A percentile compares a stretch with the other conserved stretches of the same genome.
Evolutionary conservation across 2,888 invertebrate genomes (phyloP).

Genomic region (Xylophagus ater): DNA sequence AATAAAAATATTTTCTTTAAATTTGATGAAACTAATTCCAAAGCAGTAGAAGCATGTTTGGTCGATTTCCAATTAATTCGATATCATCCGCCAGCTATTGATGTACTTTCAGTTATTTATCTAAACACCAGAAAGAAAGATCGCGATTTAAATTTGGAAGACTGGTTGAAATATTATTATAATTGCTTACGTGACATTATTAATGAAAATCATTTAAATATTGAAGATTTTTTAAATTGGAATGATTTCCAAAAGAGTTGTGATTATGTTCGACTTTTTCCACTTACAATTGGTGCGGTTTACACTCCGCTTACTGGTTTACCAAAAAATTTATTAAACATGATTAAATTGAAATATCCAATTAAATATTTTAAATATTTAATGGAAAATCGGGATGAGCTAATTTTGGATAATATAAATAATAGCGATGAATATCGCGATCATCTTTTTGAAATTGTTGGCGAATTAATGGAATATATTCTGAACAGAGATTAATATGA

Average conservation of each 20-base stretch:
- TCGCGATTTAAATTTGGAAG: conserved; percentile 25
- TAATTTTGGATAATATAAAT: conserved; percentile 30
- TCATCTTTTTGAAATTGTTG: conserved; percentile 27
- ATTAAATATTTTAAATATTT: conserved; percentile 35
- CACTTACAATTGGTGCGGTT: conserved; percentile 30
- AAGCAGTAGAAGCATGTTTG: conserved; percentile 36
- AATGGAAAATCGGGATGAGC: conserved; percentile 34
- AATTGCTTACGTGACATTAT: conserved; percentile 36
- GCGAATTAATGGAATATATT: conserved; percentile 30
- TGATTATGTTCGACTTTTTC: conserved; percentile 27
- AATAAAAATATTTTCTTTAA: conserved; percentile 32
- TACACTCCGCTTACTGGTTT: conserved; percentile 36
- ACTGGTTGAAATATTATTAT: conserved; percentile 44
- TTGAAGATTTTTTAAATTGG: conserved; percentile 33
- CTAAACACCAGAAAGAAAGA: conserved; percentile 24
- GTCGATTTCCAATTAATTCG: conserved; percentile 34
- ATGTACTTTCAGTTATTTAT: conserved; percentile 29
- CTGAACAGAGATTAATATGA: too few species aligned
- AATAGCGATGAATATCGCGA: conserved; percentile 30
- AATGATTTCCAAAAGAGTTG: conserved; percentile 31
- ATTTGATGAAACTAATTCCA: conserved; percentile 6
- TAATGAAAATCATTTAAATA: conserved; percentile 27
- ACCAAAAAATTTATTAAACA: conserved; percentile 27
- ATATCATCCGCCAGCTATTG: conserved; percentile 32
- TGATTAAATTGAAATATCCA: conserved; percentile 29